A percentile compares a stretch with the other conserved stretches of the same genome.
Conservation (phyloP, 1,140 invertebrate genomes). For the Rhagoletis pomonella region DNA sequence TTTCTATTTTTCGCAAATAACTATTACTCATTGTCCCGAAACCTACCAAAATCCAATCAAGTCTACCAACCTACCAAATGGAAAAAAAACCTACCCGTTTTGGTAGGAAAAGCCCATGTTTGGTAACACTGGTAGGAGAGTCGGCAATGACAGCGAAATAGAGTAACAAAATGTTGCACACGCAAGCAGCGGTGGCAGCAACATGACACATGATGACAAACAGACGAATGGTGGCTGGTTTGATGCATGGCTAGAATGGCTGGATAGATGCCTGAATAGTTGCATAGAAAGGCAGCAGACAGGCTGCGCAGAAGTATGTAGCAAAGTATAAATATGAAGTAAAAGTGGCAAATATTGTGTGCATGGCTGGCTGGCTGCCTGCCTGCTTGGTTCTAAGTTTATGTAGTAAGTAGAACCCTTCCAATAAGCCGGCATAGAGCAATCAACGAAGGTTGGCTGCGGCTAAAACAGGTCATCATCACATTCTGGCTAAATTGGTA, state of each 20-base stretch:
- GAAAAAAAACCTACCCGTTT: too few species aligned
- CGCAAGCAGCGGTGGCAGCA: not conserved
- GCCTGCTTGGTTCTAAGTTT: not conserved
- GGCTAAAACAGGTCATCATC: not conserved
- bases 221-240: not conserved
- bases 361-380: not conserved
- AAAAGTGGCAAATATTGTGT: not conserved
- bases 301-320: not conserved
- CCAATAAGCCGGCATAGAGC: not conserved
- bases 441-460: not conserved
- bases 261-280: not conserved
- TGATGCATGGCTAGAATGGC: not conserved
- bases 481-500: constrained; percentile 24
- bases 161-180: constrained; percentile 1
- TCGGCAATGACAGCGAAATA: not conserved
- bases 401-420: too few species aligned
- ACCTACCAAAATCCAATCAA: too few species aligned
- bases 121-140: too few species aligned
- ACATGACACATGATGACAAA: constrained; percentile 23
- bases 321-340: not conserved
- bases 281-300: not conserved
- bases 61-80: too few species aligned
- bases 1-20: too few species aligned
- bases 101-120: too few species aligned
- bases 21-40: too few species aligned